Conservation (phyloP, 2,888 invertebrate genomes). For the Microplitis manilae region DNA sequence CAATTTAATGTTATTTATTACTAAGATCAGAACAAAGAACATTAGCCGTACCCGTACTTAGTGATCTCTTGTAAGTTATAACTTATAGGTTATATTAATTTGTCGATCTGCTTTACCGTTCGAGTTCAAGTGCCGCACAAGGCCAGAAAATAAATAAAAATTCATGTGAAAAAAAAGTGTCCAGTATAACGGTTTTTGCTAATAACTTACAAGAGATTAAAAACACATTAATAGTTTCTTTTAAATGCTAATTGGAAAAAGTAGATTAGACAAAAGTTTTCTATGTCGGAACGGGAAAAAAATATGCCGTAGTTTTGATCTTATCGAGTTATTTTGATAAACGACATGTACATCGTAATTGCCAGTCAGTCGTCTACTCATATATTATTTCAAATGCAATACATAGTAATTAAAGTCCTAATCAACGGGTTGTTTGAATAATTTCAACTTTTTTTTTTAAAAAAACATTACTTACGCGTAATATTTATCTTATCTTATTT, state of each 20-base stretch:
- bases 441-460: neutral
- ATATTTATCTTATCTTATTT: neutral
- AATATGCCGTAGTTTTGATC: neutral
- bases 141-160: neutral
- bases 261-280: neutral
- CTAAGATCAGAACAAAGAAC: neutral
- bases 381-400: too few relatives aligned
- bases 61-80: neutral
- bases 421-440: neutral
- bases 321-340: neutral
- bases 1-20: conserved; percentile 1
- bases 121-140: neutral
- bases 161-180: too few relatives aligned
- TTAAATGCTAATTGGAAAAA: neutral
- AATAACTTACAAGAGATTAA: neutral
- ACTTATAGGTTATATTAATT: neutral
- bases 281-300: neutral
- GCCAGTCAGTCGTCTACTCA: too few relatives aligned
- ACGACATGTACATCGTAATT: neutral
- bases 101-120: neutral
- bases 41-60: neutral
- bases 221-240: neutral
- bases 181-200: neutral
- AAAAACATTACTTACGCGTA: neutral
- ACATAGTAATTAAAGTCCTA: neutral